Evolutionary conservation across 1,140 invertebrate genomes (phyloP).

Genomic region (Xylocopa sonorina): DNA sequence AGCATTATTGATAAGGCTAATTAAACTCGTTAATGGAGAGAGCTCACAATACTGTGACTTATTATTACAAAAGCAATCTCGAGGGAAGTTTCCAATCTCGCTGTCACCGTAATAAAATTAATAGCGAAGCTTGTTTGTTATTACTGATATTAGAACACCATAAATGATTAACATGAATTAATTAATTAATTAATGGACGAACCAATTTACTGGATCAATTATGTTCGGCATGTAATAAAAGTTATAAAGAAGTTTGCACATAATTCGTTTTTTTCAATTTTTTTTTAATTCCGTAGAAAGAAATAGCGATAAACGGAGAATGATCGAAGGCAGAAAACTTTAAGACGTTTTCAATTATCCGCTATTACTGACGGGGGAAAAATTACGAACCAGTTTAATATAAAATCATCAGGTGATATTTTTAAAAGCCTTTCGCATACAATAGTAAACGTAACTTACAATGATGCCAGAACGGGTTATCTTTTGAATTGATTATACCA

Average conservation of each 20-base stretch:
- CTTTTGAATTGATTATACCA: constrained; percentile 65
- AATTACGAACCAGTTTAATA: background rate
- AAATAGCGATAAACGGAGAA: too few species aligned
- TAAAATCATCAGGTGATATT: constrained; percentile 17
- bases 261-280: too few species aligned
- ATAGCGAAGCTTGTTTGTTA: too few species aligned
- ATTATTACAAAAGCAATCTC: constrained; percentile 16
- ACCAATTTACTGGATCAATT: background rate
- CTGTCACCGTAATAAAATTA: background rate
- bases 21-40: constrained; percentile 15
- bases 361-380: background rate
- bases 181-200: background rate
- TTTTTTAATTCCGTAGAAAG: too few species aligned
- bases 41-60: constrained; percentile 12
- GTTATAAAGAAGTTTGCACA: background rate
- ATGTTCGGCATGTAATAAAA: background rate
- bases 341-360: too few species aligned
- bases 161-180: background rate
- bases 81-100: constrained; percentile 3
- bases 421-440: constrained; percentile 24
- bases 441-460: background rate
- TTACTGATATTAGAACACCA: background rate
- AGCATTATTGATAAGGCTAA: constrained; percentile 30
- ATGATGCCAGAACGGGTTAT: constrained; percentile 72
- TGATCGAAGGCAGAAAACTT: background rate